Conservation (phyloP, 2,113 vertebrate genomes). For the Salvelinus alpinus region DNA sequence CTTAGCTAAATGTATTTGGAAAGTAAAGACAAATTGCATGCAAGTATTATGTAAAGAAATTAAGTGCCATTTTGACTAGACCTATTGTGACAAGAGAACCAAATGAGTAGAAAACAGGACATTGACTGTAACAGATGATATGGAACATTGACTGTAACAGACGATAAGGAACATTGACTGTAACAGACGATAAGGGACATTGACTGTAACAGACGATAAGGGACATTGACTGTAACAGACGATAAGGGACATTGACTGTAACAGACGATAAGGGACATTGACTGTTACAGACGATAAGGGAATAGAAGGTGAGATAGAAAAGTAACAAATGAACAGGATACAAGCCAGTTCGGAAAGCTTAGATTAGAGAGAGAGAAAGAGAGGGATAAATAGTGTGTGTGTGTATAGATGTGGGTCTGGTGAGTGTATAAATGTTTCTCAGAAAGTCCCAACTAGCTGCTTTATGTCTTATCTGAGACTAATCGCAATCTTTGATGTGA, state of each 20-base stretch:
- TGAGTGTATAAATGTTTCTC: not conserved
- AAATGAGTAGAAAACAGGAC: slow-evolving; percentile 12
- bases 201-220: slow-evolving; percentile 5
- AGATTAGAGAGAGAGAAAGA: slow-evolving; percentile 34
- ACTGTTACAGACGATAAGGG: slow-evolving; percentile 8
- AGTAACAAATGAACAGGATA: slow-evolving; percentile 44
- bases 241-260: not conserved
- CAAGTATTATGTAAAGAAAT: no score
- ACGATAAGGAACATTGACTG: not conserved
- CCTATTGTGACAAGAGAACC: not conserved
- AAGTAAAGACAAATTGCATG: no score
- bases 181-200: slow-evolving; percentile 10
- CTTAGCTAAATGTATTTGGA: no score
- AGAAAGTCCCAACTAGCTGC: slow-evolving; percentile 3
- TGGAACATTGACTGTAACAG: not conserved
- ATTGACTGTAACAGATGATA: not conserved
- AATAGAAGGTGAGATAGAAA: slow-evolving; percentile 26
- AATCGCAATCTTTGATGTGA: not conserved
- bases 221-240: not conserved
- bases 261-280: slow-evolving; percentile 5
- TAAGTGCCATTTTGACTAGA: no score
- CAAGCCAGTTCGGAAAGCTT: slow-evolving; percentile 13
- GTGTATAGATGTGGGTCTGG: slow-evolving; percentile 6
- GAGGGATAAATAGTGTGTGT: slow-evolving; percentile 19
- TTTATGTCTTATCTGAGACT: not conserved